Percentiles rank a stretch among this genome's conserved stretches.
Conservation (phyloP, 2,113 vertebrate genomes). For the Oryzias celebensis region DNA sequence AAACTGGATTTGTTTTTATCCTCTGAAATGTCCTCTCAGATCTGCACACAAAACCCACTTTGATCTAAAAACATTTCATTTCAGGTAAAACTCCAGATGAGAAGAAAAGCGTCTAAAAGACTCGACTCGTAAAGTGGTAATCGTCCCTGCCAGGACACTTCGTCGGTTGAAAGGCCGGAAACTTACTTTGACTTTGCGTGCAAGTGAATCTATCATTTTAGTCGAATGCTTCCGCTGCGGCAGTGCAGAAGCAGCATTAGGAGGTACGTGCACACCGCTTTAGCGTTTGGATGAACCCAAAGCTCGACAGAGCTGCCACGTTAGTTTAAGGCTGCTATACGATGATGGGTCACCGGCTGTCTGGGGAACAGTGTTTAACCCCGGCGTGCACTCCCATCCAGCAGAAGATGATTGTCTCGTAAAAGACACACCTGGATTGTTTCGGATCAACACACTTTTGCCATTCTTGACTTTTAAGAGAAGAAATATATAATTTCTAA, state of each 20-base stretch:
- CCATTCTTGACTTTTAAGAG: not conserved
- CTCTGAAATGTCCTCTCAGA: not conserved
- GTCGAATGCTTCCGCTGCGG: not conserved
- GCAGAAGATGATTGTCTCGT: not conserved
- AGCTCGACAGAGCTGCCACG: conserved; percentile 2
- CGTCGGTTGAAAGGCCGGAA: not conserved
- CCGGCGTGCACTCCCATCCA: not conserved
- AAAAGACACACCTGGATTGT: not conserved
- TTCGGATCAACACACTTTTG: not conserved
- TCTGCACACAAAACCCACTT: too few species aligned
- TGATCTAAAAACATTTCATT: too few species aligned
- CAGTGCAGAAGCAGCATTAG: not conserved
- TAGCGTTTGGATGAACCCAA: not conserved
- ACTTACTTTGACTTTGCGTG: not conserved
- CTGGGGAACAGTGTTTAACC: conserved; percentile 1
- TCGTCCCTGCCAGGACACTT: not conserved
- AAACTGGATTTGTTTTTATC: not conserved
- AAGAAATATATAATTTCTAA: not conserved
- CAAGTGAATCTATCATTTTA: not conserved
- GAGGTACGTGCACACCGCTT: not conserved
- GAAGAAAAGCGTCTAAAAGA: too few species aligned
- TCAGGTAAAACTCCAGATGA: not conserved
- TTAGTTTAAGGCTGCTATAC: not conserved
- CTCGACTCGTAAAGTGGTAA: not conserved
- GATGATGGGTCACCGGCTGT: not conserved